Evolutionary conservation across 2,797 vertebrate species (phyloP), one percentile per base, ranked within the genome.

Genomic region (Sebastes glaucus): DNA sequence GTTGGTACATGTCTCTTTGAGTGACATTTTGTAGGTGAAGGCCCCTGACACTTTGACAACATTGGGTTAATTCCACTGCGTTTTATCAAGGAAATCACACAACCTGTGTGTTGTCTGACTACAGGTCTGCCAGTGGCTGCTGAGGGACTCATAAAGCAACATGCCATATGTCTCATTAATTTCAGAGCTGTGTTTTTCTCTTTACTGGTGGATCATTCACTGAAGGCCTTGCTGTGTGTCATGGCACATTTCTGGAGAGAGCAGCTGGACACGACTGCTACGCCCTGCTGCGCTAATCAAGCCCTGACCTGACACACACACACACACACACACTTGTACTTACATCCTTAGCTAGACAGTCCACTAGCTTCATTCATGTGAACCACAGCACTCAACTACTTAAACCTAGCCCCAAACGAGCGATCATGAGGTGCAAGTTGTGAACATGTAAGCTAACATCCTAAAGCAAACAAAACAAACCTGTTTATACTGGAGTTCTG

Each of bases 191-290:
- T 22, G 74, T 53, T 78, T 76, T 75, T 38, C 42, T 76, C 78
- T 86, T 85, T 42, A 69, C 79, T 72, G 59, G 75, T 86, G 71
- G 78, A 89, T 87, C 63, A 74, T 72, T 84, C 66, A 90, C 71
- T 73, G 73, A 56, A 72, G 71, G 78, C 73, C 80, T 80, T 53
- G 83, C 80, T 87, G 82, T 67, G 80, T 76, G 74, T 90, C 74
- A 87, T 64, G 83, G 82, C 87, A 89, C 63, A 82, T 77, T 86
- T 91, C 81, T 86, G 78, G 28, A 90, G 77, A 82, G 86, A 88
- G 85, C 88, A 93, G 91, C 87, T 91, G 89, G 87, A 89, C 72
- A 70, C 6, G 20, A 70, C 81, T 75, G 77, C 64, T 82, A 75
- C 11, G 42, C 68, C 86, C 82, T 72, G 78, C 83, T 88, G 88